These are phyloP conservation scores for Alces alces DNA, from an alignment of 2,113 vertebrate species.

Conservation along the genomic window DNA sequence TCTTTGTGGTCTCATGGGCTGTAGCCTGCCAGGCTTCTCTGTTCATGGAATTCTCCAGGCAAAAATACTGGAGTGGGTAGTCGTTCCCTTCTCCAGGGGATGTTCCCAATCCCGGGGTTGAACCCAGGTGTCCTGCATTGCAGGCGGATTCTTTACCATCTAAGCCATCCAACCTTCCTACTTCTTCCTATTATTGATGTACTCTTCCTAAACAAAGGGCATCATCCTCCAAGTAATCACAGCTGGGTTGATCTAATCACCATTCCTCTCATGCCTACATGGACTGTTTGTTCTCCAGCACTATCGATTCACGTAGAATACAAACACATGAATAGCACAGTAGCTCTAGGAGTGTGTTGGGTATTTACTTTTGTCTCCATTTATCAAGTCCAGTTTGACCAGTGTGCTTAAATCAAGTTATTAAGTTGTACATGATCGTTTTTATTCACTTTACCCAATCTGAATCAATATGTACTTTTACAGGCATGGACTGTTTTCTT, in stretches of 20 bases:
- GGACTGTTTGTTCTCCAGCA: not conserved
- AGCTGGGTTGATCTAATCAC: not conserved
- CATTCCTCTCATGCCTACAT: not conserved
- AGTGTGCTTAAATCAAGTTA: not conserved
- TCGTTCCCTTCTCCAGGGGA: not conserved
- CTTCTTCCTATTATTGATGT: not conserved
- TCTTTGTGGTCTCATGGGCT: not conserved
- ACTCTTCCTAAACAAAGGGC: not conserved
- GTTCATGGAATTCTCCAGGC: not conserved
- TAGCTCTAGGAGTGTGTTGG: not conserved
- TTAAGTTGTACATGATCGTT: not conserved
- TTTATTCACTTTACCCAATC: not conserved
- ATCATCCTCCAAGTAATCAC: not conserved
- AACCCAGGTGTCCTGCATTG: not conserved
- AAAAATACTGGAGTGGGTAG: not conserved
- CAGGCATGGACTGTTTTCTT: not conserved
- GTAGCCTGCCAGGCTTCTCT: not conserved
- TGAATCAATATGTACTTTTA: not conserved
- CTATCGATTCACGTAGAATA: not conserved
- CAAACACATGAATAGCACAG: not conserved
- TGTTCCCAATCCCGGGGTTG: not conserved
- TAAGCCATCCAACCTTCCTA: not conserved
- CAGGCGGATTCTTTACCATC: not conserved
- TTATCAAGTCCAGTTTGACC: not conserved
- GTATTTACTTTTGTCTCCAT: not conserved